Base-by-base conservation (phyloP, 2,888 invertebrate species). In the Drosophila borborema region DNA sequence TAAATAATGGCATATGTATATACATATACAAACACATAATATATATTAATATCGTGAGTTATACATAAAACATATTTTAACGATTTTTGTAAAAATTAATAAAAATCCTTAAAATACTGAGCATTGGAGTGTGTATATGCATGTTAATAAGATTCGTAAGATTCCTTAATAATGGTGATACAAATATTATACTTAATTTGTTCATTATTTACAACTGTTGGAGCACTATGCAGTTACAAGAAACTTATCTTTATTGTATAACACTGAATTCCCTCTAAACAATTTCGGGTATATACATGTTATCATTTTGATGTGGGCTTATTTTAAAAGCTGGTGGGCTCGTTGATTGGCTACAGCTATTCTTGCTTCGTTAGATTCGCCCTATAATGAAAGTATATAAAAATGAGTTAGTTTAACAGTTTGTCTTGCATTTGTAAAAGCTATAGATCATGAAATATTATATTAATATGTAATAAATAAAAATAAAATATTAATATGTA, bases 301-400 rank as follows among this genome's bases (percentile, higher is more conserved):
- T 43, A 43, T 60, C 45, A 36, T 54, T 49, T 18, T 70, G 49
- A 34, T 58, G 70, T 64, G 38, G 73, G 72, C 71, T 95, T 97
- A 97, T 96, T 98, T 98, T 94, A 98, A 96, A 93, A 99, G 96
- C 94, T 98, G 98, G 94, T 98, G 97, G 93, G 99, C 98, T 92
- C 98, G 96, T 94, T 98, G 97, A 95, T 99, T 99, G 93, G 99
- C 99, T 94, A 97, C 97, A 94, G 96, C 96, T 96, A 99, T 98
- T 95, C 98, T 97, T 92, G 97, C 96, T 95, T 98, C 97, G 94
- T 99, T 99, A 90, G 98, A 97, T 94, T 97, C 96, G 90, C 96
- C 97, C 96, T 96, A 93, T 3, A 91, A 89, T 54, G 65, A 76
- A 59, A 23, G 6, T 12, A 60, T 58, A 60, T 23, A 34, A 12